These are phyloP conservation scores for Cryptocephalus moraei DNA, from an alignment of 2,888 invertebrate species.

Conservation along the genomic window DNA sequence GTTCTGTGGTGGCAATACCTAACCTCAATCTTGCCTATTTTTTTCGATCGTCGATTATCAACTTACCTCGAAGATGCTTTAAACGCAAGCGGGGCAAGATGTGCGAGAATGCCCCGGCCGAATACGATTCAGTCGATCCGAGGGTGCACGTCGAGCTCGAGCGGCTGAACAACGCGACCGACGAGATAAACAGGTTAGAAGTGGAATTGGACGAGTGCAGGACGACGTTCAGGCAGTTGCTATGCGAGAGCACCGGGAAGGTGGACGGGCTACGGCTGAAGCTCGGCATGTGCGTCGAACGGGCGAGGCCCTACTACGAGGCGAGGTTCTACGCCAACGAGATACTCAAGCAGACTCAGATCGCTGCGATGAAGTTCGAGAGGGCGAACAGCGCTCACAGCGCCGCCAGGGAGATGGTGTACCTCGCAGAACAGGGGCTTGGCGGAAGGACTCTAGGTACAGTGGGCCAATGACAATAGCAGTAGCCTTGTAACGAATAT, in stretches of 20 bases:
- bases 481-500: no score
- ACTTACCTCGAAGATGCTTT: neutral
- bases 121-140: conserved; percentile 67
- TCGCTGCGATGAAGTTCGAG: conserved; percentile 70
- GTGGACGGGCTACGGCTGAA: conserved; percentile 74
- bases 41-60: neutral
- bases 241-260: conserved; percentile 73
- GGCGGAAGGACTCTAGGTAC: conserved; percentile 42
- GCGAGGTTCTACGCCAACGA: conserved; percentile 74
- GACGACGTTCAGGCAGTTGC: conserved; percentile 66
- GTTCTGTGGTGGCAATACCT: no score
- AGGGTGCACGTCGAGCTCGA: conserved; percentile 82
- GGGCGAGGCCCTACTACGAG: conserved; percentile 85
- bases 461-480: conserved; percentile 22
- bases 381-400: conserved; percentile 84
- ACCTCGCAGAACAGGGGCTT: conserved; percentile 69
- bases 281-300: conserved; percentile 73
- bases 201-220: conserved; percentile 83
- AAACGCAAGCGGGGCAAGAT: conserved; percentile 26
- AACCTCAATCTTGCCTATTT: neutral
- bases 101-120: conserved; percentile 49
- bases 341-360: conserved; percentile 76
- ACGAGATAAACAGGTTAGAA: conserved; percentile 86
- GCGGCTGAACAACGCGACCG: conserved; percentile 79
- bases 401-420: conserved; percentile 85